These are phyloP conservation scores for Rhamnusium bicolor DNA, from an alignment of 2,888 invertebrate genomes.

Conservation along the genomic window DNA sequence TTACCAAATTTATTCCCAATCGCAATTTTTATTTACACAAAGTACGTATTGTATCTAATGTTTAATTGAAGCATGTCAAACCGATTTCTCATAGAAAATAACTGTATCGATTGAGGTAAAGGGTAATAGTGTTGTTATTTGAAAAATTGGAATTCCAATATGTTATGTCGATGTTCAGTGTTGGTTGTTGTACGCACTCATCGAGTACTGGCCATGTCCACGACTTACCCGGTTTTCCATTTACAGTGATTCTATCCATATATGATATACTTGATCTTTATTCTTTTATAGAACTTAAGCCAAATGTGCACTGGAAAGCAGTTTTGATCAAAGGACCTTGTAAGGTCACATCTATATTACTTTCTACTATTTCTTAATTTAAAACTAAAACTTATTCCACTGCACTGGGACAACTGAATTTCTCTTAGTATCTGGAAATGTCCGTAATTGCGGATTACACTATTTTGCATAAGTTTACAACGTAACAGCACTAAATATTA, in stretches of 20 bases:
- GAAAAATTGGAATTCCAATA: constrained; percentile 61
- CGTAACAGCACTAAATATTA: too few relatives aligned
- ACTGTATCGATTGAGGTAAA: constrained; percentile 45
- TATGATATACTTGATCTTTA: constrained; percentile 73
- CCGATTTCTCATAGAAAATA: constrained; percentile 27
- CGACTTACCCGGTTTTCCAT: constrained; percentile 71
- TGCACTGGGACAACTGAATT: constrained; percentile 18
- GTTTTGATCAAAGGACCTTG: constrained; percentile 69
- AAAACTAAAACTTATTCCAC: constrained; percentile 24
- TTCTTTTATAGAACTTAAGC: constrained; percentile 71
- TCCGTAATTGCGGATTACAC: constrained; percentile 12
- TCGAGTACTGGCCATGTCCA: constrained; percentile 61
- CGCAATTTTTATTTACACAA: too few relatives aligned
- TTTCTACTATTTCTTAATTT: constrained; percentile 49
- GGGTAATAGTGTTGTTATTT: constrained; percentile 47
- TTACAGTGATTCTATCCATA: constrained; percentile 72
- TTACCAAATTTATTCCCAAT: too few relatives aligned
- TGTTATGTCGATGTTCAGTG: constrained; percentile 56
- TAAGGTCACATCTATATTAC: constrained; percentile 66
- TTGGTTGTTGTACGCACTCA: constrained; percentile 50
- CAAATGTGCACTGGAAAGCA: constrained; percentile 68
- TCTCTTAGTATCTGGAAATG: constrained; percentile 19
- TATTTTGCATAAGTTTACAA: too few relatives aligned
- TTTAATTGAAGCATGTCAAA: constrained; percentile 13
- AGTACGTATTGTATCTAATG: too few relatives aligned